Evolutionary conservation across 35 echinoderm and acorn worm genomes (phyloP), one percentile per base, ranked within the genome.

Genomic region (Lytechinus pictus): DNA sequence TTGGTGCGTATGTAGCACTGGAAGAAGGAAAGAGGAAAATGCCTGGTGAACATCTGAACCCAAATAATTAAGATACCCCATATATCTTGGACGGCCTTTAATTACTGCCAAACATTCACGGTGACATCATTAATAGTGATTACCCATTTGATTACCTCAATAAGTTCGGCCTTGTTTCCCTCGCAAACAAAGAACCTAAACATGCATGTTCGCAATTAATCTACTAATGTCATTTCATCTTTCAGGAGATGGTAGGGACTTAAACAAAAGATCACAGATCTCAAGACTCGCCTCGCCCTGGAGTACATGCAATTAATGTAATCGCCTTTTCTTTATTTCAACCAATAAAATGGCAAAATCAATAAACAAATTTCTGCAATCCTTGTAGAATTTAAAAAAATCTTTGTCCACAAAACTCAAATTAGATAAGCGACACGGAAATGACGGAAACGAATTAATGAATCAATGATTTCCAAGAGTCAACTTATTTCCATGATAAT

Each of bases 131-230:
- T 79, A 79, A 16, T 79, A 79, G 66, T n/a, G 19, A 79, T n/a
- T 79, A 79, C n/a, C 16, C 66, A 24, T 79, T 79, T 79, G 66
- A 79, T 79, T n/a, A 79, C 66, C 66, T 79, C 66, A 79, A 79
- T 24, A 24, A 79, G 19, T 79, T 0, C 66, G 66, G n/a, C 66
- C 66, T 79, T 16, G 66, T 5, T 24, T 19, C 6, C 66, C 19
- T 79, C 66, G 19, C 66, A 79, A 79, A 79, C 66, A 79, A 79
- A 79, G 66, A 24, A 79, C 66, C 66, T 24, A n/a, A 79, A 79
- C 66, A 79, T 79, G 66, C 66, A 79, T 79, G 66, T 79, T 79
- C 66, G 66, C 21, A 79, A 79, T 79, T 79, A 79, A 79, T 79
- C 66, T 8, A 79, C 12, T 79, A 79, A 79, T 79, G 66, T 79